Evolutionary conservation across 1,140 invertebrate species (phyloP), one percentile per base, ranked within the genome.

Genomic region (Heliconius himera): DNA sequence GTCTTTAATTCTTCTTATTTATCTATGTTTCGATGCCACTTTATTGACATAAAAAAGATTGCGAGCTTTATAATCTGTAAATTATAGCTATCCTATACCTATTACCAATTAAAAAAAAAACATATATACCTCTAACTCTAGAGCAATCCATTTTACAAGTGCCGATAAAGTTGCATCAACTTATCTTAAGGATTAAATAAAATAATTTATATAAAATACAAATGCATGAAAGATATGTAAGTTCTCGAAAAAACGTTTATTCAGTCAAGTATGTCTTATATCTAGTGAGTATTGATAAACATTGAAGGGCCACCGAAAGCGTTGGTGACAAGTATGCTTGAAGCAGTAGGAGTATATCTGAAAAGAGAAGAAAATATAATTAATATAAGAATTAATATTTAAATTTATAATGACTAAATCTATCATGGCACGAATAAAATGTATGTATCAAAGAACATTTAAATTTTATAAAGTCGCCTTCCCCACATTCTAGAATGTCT

Each of bases 171-270:
- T 72, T 74, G 81, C 83, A 87, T 86, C 83, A 77, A 82, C 73
- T 84, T 80, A 79, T 72, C 77, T 81, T 85, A 84, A 76, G 78
- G 66, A 85, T 87, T 87, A 83, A 87, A 85, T 87, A 90, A 73
- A 91, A 93, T 91, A 91, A 90, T 84, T 91, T 88, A 90, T 86
- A 85, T 87, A 90, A 87, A 90, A 90, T 90, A 93, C 86, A 93
- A 94, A 94, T 94, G 92, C 92, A 89, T 90, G 85, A 90, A 87
- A 85, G 88, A 89, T 92, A 90, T 90, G 89, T 89, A 88, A 86
- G 87, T 81, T 87, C 82, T 87, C 81, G 82, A 86, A 87, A 81
- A 87, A 86, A 85, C 81, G 84, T 85, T 84, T 85, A 87, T 81
- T 94, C 91, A 92, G 91, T 93, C 91, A 81, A 88, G 85, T 86